Evolutionary conservation across 2,113 vertebrate species (phyloP).

Genomic region (Paraplagusia blochii): DNA sequence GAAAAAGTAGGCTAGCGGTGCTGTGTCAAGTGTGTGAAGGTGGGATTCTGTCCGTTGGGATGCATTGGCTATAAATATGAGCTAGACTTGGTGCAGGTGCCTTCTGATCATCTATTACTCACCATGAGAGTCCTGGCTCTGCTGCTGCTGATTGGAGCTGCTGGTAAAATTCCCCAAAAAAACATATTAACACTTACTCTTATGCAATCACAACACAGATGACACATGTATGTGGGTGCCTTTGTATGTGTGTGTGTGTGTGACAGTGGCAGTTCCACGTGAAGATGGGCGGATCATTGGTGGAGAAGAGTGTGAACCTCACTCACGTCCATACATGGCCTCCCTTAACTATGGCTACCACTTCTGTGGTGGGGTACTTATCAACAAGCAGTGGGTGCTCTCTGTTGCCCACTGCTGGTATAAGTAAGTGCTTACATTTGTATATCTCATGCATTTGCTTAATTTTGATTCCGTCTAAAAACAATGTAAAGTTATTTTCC

Average conservation of each 20-base stretch:
- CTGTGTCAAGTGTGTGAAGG: not conserved
- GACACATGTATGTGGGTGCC: constrained; percentile 1
- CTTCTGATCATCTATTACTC: constrained; percentile 48
- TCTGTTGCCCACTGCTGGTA: constrained; percentile 77
- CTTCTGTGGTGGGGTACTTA: constrained; percentile 74
- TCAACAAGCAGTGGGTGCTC: constrained; percentile 69
- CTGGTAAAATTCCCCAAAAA: constrained; percentile 50
- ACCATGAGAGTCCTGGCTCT: constrained; percentile 65
- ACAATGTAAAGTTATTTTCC: no score
- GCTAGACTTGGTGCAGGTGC: constrained; percentile 17
- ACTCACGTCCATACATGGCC: constrained; percentile 70
- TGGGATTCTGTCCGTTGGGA: not conserved
- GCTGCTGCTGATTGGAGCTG: constrained; percentile 67
- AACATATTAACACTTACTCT: constrained; percentile 3
- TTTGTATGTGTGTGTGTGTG: constrained; percentile 3
- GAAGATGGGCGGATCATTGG: constrained; percentile 67
- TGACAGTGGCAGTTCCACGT: constrained; percentile 58
- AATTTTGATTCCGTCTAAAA: no score
- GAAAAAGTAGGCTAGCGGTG: not conserved
- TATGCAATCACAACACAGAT: not conserved
- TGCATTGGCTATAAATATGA: constrained; percentile 50
- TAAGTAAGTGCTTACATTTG: constrained; percentile 57
- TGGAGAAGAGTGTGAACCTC: constrained; percentile 53
- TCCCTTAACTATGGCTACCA: constrained; percentile 75
- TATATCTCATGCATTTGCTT: no score